A percentile compares a stretch with the other conserved stretches of the same genome.
Conservation (phyloP, 2,113 vertebrate genomes). For the Ameiurus melas region DNA sequence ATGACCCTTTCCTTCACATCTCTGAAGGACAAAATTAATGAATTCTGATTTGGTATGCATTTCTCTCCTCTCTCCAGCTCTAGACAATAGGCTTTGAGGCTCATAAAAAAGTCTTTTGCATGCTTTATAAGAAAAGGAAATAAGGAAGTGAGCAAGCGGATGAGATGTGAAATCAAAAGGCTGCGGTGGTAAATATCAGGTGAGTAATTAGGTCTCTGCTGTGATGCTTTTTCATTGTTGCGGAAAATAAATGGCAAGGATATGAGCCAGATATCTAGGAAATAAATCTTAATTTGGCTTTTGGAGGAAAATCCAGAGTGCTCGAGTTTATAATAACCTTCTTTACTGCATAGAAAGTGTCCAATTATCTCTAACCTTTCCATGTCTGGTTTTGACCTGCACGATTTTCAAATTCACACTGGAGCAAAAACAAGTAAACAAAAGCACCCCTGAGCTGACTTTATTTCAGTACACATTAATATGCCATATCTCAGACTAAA, state of each 20-base stretch:
- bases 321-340: constrained; percentile 17
- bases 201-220: constrained; percentile 69
- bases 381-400: background rate
- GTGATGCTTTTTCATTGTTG: constrained; percentile 65
- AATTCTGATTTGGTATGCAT: constrained; percentile 69
- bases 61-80: constrained; percentile 55
- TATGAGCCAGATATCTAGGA: constrained; percentile 55
- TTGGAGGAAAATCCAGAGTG: background rate
- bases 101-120: constrained; percentile 63
- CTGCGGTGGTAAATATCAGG: constrained; percentile 65
- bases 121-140: constrained; percentile 30
- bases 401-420: background rate
- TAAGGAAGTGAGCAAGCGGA: constrained; percentile 9
- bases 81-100: constrained; percentile 55
- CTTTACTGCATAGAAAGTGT: background rate
- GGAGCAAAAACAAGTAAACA: background rate
- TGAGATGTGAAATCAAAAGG: constrained; percentile 59
- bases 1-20: constrained; percentile 60
- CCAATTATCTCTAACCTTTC: constrained; percentile 28
- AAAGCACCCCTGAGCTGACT: background rate
- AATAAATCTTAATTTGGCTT: constrained; percentile 17
- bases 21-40: constrained; percentile 69
- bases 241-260: constrained; percentile 66
- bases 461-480: background rate
- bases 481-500: background rate